phyloP scores from a whole-genome alignment of 2,888 invertebrate species.

The Xestia c-nigrum region DNA sequence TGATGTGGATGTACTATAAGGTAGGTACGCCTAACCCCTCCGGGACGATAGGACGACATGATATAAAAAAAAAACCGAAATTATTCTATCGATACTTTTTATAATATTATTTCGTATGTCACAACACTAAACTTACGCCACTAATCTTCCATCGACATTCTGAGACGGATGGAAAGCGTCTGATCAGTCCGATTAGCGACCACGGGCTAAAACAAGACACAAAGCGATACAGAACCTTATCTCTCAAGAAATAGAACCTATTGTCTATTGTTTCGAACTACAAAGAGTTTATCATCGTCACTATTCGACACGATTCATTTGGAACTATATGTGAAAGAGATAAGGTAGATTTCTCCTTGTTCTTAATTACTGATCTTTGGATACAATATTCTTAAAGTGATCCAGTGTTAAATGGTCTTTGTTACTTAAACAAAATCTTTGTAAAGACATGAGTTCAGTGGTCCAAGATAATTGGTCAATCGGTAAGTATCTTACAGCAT shows the following conservation, averaged over 20 bases:
- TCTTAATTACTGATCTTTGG: constrained; percentile 19
- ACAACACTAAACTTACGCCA: constrained; percentile 53
- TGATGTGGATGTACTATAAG: not conserved
- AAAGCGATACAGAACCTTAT: constrained; percentile 48
- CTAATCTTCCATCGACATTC: constrained; percentile 68
- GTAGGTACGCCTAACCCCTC: not conserved
- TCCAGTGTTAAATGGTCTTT: constrained; percentile 45
- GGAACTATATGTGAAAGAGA: not conserved
- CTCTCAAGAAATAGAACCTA: constrained; percentile 27
- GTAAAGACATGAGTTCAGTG: constrained; percentile 6
- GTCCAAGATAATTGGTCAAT: constrained; percentile 46
- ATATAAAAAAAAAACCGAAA: not conserved
- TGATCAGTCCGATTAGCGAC: constrained; percentile 72
- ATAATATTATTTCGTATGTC: not conserved
- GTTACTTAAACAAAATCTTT: constrained; percentile 24
- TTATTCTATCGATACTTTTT: constrained; percentile 18
- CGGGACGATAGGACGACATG: not conserved
- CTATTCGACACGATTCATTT: constrained; percentile 8
- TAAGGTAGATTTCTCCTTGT: constrained; percentile 30
- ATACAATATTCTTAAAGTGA: constrained; percentile 47
- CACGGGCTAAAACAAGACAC: constrained; percentile 45
- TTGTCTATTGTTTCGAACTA: constrained; percentile 38
- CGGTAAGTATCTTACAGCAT: constrained; percentile 42
- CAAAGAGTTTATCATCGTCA: constrained; percentile 15
- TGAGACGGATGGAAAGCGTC: constrained; percentile 71